Base-by-base conservation (phyloP, 2,888 invertebrate species). In the Mesorhabditis spiculigera region DNA sequence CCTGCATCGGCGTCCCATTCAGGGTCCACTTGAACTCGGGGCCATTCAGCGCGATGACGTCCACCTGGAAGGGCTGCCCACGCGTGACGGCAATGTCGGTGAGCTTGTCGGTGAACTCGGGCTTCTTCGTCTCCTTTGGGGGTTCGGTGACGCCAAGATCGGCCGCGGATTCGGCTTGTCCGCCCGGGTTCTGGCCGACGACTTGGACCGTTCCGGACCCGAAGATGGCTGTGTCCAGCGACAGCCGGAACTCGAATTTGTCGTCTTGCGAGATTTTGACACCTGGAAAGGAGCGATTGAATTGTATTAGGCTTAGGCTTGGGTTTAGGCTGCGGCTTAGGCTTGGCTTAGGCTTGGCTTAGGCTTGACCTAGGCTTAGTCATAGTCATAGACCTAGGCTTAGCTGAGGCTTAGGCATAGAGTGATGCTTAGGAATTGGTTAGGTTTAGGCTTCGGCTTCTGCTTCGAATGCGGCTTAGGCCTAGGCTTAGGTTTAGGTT, bases 101-200 rank as follows among this genome's bases (percentile, higher is more conserved):
- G 73, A 95, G 88, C 42, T 91, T 91, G 64, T 94, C 92, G 68
- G 92, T 85, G 88, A 95, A 95, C 79, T 91, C 91, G 0, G 95
- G 94, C 78, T 91, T 76, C 77, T 91, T 74, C 45, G 68, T 71
- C 68, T 77, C 81, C 65, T 75, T 77, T n/a, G 77, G 72, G 61
- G 72, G 71, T 61, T 79, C 79, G 45, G 76, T 66, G 44, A 82
- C 77, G 45, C 71, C 76, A 68, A 82, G 63, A 4, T 76, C 75
- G 5, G 76, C 73, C 65, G 69, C 73, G 6, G 73, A 74, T 63
- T 78, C 81, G 43, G 75, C 78, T 8, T 70, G 65, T 64, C 74
- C 77, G n/a, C 71, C 68, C 0, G 70, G 71, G 65, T 75, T 78
- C 43, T 73, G 73, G 28, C 73, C 77, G 4, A 71, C 69, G 42